Percentiles rank a stretch among this genome's conserved stretches.
Evolutionary conservation across 2,888 invertebrate genomes (phyloP).

Genomic region (Drosophila hamatofila): DNA sequence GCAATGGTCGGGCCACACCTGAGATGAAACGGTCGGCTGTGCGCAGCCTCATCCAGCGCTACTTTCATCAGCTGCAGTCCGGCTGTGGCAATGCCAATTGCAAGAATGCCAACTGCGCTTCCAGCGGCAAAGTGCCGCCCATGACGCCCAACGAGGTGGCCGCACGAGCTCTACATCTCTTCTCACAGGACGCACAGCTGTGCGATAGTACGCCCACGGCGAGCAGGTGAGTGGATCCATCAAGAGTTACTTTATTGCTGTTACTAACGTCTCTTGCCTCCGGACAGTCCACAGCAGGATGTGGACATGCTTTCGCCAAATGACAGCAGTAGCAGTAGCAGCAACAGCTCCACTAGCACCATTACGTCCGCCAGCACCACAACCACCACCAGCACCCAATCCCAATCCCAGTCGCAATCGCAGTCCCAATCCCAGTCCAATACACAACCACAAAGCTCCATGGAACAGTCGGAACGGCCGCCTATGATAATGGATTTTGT

Average conservation of each 20-base stretch:
- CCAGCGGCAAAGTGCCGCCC: constrained; percentile 92
- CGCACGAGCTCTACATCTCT: constrained; percentile 93
- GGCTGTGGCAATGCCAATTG: constrained; percentile 96
- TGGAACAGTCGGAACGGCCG: constrained; percentile 14
- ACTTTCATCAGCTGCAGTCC: constrained; percentile 96
- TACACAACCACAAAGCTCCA: constrained; percentile 14
- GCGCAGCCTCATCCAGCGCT: constrained; percentile 94
- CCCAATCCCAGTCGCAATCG: constrained; percentile 28
- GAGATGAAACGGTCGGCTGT: constrained; percentile 92
- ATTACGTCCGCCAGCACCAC: constrained; percentile 75
- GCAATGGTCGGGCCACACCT: constrained; percentile 61
- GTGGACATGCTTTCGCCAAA: constrained; percentile 74
- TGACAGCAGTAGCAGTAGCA: constrained; percentile 76
- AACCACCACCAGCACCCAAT: constrained; percentile 69
- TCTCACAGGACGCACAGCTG: constrained; percentile 92
- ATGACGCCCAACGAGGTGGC: constrained; percentile 96
- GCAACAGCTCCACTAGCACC: constrained; percentile 76
- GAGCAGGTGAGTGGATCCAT: constrained; percentile 18
- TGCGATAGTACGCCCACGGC: constrained; percentile 87
- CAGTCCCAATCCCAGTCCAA: constrained; percentile 8
- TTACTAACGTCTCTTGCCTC: constrained; percentile 6
- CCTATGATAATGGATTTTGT: constrained; percentile 26
- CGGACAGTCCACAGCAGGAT: constrained; percentile 68
- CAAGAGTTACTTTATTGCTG: too few species aligned
- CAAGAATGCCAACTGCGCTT: constrained; percentile 94